Conservation (phyloP, 2,113 vertebrate genomes). For the Thryonomys swinderianus region DNA sequence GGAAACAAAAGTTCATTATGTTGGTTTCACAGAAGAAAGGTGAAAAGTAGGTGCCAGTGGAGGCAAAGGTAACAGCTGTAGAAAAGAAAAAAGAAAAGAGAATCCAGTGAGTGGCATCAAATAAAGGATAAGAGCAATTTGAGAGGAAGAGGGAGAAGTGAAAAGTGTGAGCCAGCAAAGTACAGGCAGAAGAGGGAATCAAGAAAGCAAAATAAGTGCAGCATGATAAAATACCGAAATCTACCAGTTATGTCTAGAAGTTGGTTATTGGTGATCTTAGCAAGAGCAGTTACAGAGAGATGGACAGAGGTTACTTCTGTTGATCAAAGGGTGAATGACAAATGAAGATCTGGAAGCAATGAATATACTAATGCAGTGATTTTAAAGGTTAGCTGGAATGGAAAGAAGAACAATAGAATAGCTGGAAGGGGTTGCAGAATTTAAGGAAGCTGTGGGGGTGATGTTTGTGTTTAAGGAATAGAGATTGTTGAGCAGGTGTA, state of each 20-base stretch:
- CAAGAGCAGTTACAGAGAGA: not conserved
- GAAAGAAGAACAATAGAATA: not conserved
- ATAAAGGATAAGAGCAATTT: not conserved
- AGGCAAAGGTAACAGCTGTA: not conserved
- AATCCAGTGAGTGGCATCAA: accelerated
- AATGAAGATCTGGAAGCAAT: not conserved
- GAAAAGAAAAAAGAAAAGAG: not conserved
- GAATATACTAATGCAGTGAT: not conserved
- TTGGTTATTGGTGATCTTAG: not conserved
- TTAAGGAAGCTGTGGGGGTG: not conserved
- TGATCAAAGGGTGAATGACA: not conserved
- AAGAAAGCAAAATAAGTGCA: not conserved
- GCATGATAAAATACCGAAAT: not conserved
- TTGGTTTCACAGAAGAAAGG: not conserved
- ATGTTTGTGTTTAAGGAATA: not conserved
- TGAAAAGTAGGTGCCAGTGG: not conserved
- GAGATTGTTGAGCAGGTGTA: not conserved
- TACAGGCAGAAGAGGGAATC: not conserved
- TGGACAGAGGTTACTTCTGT: not conserved
- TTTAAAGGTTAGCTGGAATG: not conserved
- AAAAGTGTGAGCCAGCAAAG: not conserved
- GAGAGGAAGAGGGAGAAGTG: not conserved
- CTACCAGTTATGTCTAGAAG: not conserved
- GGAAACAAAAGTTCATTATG: not conserved
- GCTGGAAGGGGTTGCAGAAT: not conserved